Evolutionary conservation across 1,140 invertebrate species (phyloP).

Genomic region (Eurytemora carolleeae): DNA sequence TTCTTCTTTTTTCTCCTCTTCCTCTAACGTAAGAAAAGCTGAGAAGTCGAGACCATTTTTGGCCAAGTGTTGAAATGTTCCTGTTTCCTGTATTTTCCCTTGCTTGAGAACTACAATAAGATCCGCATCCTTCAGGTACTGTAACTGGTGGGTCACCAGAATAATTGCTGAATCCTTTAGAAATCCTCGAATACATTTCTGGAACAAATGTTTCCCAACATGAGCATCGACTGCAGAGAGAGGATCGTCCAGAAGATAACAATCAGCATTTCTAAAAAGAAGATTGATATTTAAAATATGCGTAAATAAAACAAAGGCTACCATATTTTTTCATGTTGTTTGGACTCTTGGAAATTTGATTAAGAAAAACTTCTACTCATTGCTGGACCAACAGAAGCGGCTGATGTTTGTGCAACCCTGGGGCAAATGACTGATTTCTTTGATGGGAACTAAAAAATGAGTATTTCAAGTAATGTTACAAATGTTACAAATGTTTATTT

Average conservation of each 20-base stretch:
- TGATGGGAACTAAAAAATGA: too few species aligned
- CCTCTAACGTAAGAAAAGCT: slow-evolving; percentile 21
- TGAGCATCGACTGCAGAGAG: slow-evolving; percentile 59
- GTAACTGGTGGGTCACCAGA: slow-evolving; percentile 29
- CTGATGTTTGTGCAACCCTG: too few species aligned
- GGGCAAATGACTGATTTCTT: too few species aligned
- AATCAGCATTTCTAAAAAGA: slow-evolving; percentile 40
- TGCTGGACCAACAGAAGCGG: too few species aligned
- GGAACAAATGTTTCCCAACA: slow-evolving; percentile 56
- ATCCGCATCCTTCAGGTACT: slow-evolving; percentile 25
- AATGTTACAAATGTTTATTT: too few species aligned
- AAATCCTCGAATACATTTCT: slow-evolving; percentile 29
- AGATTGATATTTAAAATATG: too few species aligned
- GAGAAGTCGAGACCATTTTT: slow-evolving; percentile 28
- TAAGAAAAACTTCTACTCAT: too few species aligned
- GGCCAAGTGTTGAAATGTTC: slow-evolving; percentile 26
- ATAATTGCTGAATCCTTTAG: slow-evolving; percentile 24
- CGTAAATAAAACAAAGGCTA: too few species aligned
- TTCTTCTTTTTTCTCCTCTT: slow-evolving; percentile 18
- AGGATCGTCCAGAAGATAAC: slow-evolving; percentile 61
- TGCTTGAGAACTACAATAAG: slow-evolving; percentile 27
- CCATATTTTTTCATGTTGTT: too few species aligned
- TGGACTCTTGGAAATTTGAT: too few species aligned
- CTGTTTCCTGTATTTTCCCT: slow-evolving; percentile 20
- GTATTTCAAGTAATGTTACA: too few species aligned